A percentile compares a stretch with the other conserved stretches of the same genome.
These are phyloP conservation scores for Oryzias melastigma DNA, from an alignment of 2,113 vertebrate species.

Conservation along the genomic window DNA sequence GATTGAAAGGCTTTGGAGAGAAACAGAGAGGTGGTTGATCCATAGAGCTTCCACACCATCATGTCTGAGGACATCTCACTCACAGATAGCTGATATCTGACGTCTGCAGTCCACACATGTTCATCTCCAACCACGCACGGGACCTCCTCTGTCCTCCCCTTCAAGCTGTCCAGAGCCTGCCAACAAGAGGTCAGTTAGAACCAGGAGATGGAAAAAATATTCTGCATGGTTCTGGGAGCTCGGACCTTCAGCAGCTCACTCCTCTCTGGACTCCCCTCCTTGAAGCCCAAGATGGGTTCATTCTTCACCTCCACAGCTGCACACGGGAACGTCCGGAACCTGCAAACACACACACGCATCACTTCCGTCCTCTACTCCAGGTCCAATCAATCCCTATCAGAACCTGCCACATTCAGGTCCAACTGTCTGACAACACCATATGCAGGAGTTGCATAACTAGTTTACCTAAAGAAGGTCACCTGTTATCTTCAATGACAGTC, in stretches of 20 bases:
- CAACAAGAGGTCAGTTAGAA: background rate
- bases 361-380: background rate
- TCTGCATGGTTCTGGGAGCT: too few relatives aligned
- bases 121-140: constrained; percentile 91
- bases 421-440: too few relatives aligned
- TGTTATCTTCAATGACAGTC: too few relatives aligned
- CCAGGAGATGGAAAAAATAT: too few relatives aligned
- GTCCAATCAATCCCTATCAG: background rate
- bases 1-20: constrained; percentile 87
- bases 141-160: constrained; percentile 84
- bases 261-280: constrained; percentile 82
- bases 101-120: constrained; percentile 85
- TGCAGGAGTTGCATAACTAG: too few relatives aligned
- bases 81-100: constrained; percentile 90
- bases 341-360: constrained; percentile 41
- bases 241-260: constrained; percentile 82
- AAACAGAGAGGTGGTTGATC: constrained; percentile 17
- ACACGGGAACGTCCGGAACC: constrained; percentile 75
- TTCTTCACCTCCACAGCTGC: constrained; percentile 83
- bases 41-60: too few relatives aligned
- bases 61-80: constrained; percentile 58
- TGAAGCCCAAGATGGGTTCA: constrained; percentile 87
- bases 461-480: too few relatives aligned
- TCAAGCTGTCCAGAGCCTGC: constrained; percentile 81
- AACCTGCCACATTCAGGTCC: background rate